phyloP scores from a whole-genome alignment of 2,888 invertebrate genomes.

The Xylota sylvarum region DNA sequence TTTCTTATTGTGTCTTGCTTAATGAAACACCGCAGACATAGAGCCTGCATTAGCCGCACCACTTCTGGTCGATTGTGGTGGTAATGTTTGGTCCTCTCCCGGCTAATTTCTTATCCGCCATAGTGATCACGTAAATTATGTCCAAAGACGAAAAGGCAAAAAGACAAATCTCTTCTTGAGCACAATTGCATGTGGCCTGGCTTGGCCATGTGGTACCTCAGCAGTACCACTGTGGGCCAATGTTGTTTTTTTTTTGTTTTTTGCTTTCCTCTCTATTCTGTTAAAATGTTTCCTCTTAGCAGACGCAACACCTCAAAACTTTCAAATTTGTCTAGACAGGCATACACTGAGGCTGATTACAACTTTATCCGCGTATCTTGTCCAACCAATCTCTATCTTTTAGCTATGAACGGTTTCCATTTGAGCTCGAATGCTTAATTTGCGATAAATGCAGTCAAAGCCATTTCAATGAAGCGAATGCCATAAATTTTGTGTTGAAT shows the following conservation, averaged over 20 bases:
- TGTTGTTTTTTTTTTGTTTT: constrained; percentile 12
- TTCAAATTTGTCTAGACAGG: constrained; percentile 76
- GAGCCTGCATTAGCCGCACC: constrained; percentile 29
- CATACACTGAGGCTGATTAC: constrained; percentile 63
- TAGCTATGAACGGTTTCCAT: constrained; percentile 50
- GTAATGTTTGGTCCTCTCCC: constrained; percentile 57
- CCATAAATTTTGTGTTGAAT: constrained; percentile 64
- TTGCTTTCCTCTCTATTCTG: neutral
- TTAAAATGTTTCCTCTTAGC: constrained; percentile 42
- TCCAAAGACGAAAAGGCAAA: constrained; percentile 47
- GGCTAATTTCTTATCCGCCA: constrained; percentile 73
- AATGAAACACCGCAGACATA: constrained; percentile 60
- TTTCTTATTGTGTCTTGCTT: constrained; percentile 22
- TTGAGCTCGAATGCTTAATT: constrained; percentile 68
- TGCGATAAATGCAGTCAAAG: constrained; percentile 73
- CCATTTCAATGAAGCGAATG: constrained; percentile 60
- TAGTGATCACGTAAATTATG: constrained; percentile 76
- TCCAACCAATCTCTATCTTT: constrained; percentile 55
- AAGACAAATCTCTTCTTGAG: constrained; percentile 43
- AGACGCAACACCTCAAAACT: constrained; percentile 77
- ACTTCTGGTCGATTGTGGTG: constrained; percentile 13
- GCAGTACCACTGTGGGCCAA: constrained; percentile 60
- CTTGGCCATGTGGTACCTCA: constrained; percentile 51
- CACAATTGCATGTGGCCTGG: constrained; percentile 25
- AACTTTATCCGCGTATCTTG: constrained; percentile 71